Evolutionary conservation across 2,888 invertebrate genomes (phyloP), one percentile per base, ranked within the genome.

Genomic region (Caenorhabditis panamensis): DNA sequence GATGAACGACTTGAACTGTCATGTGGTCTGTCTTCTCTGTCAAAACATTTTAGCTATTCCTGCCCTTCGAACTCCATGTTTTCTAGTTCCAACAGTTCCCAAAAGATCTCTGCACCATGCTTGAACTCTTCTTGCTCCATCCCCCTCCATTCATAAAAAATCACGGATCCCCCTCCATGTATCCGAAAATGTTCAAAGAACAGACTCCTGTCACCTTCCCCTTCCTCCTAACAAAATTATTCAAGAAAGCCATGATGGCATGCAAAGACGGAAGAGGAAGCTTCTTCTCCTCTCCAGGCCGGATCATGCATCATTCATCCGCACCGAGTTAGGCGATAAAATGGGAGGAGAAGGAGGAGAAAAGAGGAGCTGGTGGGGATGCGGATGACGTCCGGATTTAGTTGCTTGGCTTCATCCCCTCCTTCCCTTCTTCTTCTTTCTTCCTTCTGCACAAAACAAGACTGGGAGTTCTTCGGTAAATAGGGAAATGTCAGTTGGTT

Each of bases 231-330:
- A 72, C 56, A 22, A 28, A 72, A 72, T 72, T 72, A 72, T 72
- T 72, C 64, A 72, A 51, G 64, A 72, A 72, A 64, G 53, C 20
- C 62, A 63, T 72, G 72, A 72, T 72, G 71, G 56, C 63, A 72
- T 63, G 63, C 18, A 28, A 63, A 64, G 47, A 58, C 56, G 63
- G 64, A 72, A 63, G 72, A 63, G 72, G 72, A 71, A 72, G 71
- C 49, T 37, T 36, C 44, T 41, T 58, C n/a, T 68, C 49, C 24
- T 31, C 13, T 9, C 54, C 20, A 31, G n/a, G 31, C 9, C 44
- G 47, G 72, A 72, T 63, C 72, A 72, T 64, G 72, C 72, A 72
- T 72, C 72, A 72, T 64, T 72, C 72, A 72, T 64, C 64, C 72
- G 31, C 36, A 28, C 37, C 44, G 61, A n/a, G 47, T 47, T 44